These are phyloP conservation scores for Nannobrachium achirus DNA, from an alignment of 2,113 vertebrate genomes.

Conservation along the genomic window DNA sequence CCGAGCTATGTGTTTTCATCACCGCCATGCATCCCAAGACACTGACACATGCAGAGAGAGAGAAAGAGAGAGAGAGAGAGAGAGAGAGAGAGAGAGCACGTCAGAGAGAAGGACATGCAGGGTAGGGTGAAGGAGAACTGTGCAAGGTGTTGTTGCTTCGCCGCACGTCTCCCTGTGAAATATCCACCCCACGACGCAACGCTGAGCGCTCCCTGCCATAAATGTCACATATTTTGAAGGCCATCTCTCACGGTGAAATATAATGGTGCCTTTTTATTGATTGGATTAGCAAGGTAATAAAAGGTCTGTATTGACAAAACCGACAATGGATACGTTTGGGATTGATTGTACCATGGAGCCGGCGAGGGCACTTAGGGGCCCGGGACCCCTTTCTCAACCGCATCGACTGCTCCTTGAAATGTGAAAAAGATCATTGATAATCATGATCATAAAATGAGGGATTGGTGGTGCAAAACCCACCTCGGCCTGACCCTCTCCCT, in stretches of 20 bases:
- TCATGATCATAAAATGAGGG: conserved; percentile 48
- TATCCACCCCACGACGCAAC: conserved; percentile 17
- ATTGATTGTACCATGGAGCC: conserved; percentile 61
- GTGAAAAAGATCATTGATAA: conserved; percentile 46
- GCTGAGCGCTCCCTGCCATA: conserved; percentile 33
- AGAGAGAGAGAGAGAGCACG: neutral
- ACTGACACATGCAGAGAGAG: conserved; percentile 3
- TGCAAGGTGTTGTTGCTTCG: neutral
- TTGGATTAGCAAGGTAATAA: conserved; percentile 70
- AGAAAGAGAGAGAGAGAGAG: neutral
- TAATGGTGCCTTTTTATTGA: conserved; percentile 51
- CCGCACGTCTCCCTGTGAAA: conserved; percentile 14
- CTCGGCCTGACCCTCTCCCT: conserved; percentile 1
- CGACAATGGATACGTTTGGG: conserved; percentile 60
- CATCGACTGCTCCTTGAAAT: conserved; percentile 17
- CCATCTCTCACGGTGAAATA: conserved; percentile 64
- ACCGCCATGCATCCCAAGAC: conserved; percentile 28
- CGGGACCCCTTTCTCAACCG: conserved; percentile 14
- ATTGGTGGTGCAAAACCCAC: conserved; percentile 10
- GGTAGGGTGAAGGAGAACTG: neutral
- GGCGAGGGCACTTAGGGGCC: conserved; percentile 41
- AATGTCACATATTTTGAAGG: conserved; percentile 47
- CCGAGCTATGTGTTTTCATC: conserved; percentile 26
- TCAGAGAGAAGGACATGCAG: neutral
- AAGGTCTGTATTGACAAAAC: conserved; percentile 68